Base-by-base conservation (phyloP, 2,113 vertebrate genomes). In the Porphyrio hochstetteri region DNA sequence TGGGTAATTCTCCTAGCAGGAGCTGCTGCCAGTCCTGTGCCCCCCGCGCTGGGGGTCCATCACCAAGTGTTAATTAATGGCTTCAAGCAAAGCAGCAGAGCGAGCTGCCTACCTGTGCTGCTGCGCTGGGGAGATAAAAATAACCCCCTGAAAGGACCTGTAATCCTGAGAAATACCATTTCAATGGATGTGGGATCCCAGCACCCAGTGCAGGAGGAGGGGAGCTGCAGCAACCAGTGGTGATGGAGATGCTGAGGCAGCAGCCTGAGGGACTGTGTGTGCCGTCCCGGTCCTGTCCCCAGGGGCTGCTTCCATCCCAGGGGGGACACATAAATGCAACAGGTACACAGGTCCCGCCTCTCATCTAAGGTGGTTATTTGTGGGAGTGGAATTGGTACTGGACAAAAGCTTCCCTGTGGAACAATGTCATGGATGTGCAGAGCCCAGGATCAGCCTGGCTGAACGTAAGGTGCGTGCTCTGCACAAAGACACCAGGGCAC, bases 401-500 rank as follows among this genome's bases (percentile, higher is more conserved):
- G 17, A 19, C 44, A 46, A 46, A 46, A 46, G 44, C 44, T 46
- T 46, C 17, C 44, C 44, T 8, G 8, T 46, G 44, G 17, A 46
- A 46, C 44, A 19, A 46, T 46, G 44, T 18, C 44, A 46, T 17
- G 6, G 44, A 46, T 18, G 17, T 46, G 44, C 44, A 46, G 44
- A 46, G 44, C 44, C 8, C 44, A 8, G 17, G 44, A 9, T 46
- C 8, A 46, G 44, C 60, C 55, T 3, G 25, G 36, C 59, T 8
- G 35, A 10, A 29, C 0, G 15, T 2, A 11, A 25, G 61, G 35
- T 11, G 56, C 2, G 2, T 1, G 28, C 56, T 33, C 70, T 7
- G 31, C 8, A 24, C 42, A 10, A 20, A 31, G 52, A 31, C 23
- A 42, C 38, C 33, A 8, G 0, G 28, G 63, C 33, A 4, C 4